Percentiles rank a stretch among this genome's conserved stretches.
These are phyloP conservation scores for Propsilocerus akamusi DNA, from an alignment of 1,140 invertebrate species.

Conservation along the genomic window DNA sequence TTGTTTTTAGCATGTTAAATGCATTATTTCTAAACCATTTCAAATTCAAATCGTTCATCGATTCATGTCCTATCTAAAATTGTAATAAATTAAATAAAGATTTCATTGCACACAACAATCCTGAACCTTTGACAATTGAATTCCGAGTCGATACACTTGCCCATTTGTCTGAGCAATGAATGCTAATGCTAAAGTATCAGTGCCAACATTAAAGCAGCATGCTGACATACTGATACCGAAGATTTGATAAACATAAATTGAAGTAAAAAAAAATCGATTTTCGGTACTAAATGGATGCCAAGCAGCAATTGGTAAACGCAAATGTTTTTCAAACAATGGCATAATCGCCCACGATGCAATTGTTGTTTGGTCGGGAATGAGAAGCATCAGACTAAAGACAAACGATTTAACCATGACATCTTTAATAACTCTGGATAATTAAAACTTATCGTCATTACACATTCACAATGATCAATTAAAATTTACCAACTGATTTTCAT, in stretches of 20 bases:
- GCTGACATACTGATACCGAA: not conserved
- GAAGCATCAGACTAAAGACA: not conserved
- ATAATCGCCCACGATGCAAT: not conserved
- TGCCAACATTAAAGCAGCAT: not conserved
- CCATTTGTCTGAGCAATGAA: not conserved
- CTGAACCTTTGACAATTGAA: not conserved
- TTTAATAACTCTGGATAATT: not conserved
- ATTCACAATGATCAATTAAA: not conserved
- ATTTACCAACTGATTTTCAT: not conserved
- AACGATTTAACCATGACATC: not conserved
- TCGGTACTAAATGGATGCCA: not conserved
- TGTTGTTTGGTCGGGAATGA: not conserved
- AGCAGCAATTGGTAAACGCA: not conserved
- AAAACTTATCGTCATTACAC: not conserved
- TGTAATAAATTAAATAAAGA: too few species aligned
- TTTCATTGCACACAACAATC: too few species aligned
- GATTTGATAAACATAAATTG: not conserved
- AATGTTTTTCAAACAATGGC: not conserved
- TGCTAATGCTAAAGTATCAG: not conserved
- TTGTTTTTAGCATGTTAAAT: too few species aligned
- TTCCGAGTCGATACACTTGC: not conserved
- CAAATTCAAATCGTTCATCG: too few species aligned
- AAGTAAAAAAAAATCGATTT: not conserved
- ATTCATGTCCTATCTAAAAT: too few species aligned
- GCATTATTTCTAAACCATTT: too few species aligned